Base-by-base conservation (phyloP, 2,113 vertebrate species). In the Rhodinocichla rosea region DNA sequence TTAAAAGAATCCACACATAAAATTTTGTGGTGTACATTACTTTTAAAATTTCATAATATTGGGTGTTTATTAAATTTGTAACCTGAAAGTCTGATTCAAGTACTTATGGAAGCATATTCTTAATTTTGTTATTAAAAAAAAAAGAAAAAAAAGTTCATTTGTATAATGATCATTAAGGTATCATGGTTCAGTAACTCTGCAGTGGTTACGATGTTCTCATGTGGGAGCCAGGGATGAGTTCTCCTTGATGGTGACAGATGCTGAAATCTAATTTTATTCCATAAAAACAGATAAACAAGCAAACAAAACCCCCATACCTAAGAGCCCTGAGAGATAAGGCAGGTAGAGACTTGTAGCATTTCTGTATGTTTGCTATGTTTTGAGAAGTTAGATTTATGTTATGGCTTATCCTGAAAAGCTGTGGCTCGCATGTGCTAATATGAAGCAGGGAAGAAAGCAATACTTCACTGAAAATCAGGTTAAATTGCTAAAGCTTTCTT, bases 251-350 rank as follows among this genome's bases (percentile, higher is more conserved):
- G 97, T 97, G 97, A 96, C 97, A 98, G 98, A 98, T 98, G 98
- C 97, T 97, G 95, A 96, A 98, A 97, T 98, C 95, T 97, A 96
- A 97, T 98, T 98, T 97, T 97, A 96, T 97, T 97, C 87, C 93
- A 71, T 91, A 89, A 96, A 94, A 96, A 96, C 52, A 90, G 67
- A 33, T 49, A 92, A 87, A 93, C 71, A 93, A 91, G 74, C 55
- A 86, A 91, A 81, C 65, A 78, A 90, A 91, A 37, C 2, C 4
- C 30, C n/a, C 71, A 88, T 74, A 79, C 45, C 70, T 39, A 86
- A 94, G 90, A 96, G 88, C 92, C 90, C 52, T 64, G 37, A 97
- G 97, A 97, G 87, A 95, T 92, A 63, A 97, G 94, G 87, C 94
- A 96, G 87, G 81, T 94, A 92, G 94, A 94, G 88, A 79, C 89